phyloP scores from a whole-genome alignment of 2,113 vertebrate genomes.

The Coreoperca whiteheadi region DNA sequence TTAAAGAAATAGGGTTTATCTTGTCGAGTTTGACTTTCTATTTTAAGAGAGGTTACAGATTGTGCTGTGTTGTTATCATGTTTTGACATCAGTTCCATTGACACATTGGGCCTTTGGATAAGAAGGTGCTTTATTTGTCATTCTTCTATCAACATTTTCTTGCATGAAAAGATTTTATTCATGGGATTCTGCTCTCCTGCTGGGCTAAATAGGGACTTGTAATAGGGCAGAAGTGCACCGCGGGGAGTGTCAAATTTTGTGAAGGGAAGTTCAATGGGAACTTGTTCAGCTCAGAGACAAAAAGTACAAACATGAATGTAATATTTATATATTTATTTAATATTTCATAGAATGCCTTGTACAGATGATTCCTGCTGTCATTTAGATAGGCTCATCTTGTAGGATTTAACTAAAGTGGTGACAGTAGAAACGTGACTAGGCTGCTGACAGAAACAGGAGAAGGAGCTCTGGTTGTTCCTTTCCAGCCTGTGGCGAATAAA shows the following conservation, averaged over 20 bases:
- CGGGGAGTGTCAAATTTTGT: conserved; percentile 56
- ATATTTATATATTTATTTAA: conserved; percentile 64
- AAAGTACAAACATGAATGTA: conserved; percentile 57
- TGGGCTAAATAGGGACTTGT: conserved; percentile 72
- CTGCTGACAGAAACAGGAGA: conserved; percentile 9
- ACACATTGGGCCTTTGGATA: conserved; percentile 29
- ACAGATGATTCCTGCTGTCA: conserved; percentile 38
- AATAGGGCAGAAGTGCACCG: conserved; percentile 62
- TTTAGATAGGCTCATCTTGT: conserved; percentile 40
- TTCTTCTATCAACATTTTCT: conserved; percentile 55
- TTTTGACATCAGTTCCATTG: conserved; percentile 59
- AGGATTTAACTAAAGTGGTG: conserved; percentile 21
- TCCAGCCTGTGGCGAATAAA: background rate
- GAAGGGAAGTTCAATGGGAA: conserved; percentile 60
- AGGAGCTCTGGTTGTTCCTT: background rate
- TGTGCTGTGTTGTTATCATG: conserved; percentile 27
- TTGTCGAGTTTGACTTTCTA: conserved; percentile 28
- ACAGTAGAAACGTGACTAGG: conserved; percentile 42
- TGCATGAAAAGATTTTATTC: conserved; percentile 70
- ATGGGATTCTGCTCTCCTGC: conserved; percentile 65
- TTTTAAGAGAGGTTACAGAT: conserved; percentile 40
- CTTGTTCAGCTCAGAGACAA: conserved; percentile 58
- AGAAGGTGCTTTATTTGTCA: conserved; percentile 57
- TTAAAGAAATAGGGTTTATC: conserved; percentile 15
- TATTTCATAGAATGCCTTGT: conserved; percentile 50